Base-by-base conservation (phyloP, 1,140 invertebrate species). In the Octopus sinensis region DNA sequence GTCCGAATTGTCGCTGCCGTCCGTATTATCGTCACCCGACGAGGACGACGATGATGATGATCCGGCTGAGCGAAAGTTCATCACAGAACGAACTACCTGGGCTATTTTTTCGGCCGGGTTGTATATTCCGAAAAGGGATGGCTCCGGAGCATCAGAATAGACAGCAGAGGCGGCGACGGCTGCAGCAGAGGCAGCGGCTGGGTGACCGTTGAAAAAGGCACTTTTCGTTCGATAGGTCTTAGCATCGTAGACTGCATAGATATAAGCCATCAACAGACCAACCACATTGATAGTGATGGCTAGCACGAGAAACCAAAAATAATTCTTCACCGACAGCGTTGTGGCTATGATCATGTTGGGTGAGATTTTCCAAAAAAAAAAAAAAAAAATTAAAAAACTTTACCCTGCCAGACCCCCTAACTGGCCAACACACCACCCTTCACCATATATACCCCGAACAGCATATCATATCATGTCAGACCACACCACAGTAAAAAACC, bases 221-320 rank as follows among this genome's bases (percentile, higher is more conserved):
- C 30, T 43, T 53, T 77, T 12, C 17, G 76, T 53, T 13, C 43
- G 76, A 51, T 77, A 77, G 5, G 76, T 6, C 43, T 77, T 77
- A 4, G 43, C 7, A 51, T 77, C 52, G 7, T 52, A 53, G 7
- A 53, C 76, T 6, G 76, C 76, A 77, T 77, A 77, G 30, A 77
- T 77, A 53, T 77, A 77, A 9, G 76, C 52, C 76, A 77, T 53
- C 7, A 77, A 53, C 30, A 77, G 17, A 9, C 76, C 76, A 13
- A 53, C 52, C 52, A 77, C 76, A 51, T 77, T 77, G 12, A 77
- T 43, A 13, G 43, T 53, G 17, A 77, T 53, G 52, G 76, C 76
- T 43, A 77, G 43, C 7, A 53, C 76, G 6, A 77, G 17, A 77
- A 77, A 43, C 30, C 76, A 77, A 53, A 77, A 77, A 4, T 77